Evolutionary conservation across 2,797 vertebrate species (phyloP), one percentile per base, ranked within the genome.

Genomic region (Eospalax fontanierii): DNA sequence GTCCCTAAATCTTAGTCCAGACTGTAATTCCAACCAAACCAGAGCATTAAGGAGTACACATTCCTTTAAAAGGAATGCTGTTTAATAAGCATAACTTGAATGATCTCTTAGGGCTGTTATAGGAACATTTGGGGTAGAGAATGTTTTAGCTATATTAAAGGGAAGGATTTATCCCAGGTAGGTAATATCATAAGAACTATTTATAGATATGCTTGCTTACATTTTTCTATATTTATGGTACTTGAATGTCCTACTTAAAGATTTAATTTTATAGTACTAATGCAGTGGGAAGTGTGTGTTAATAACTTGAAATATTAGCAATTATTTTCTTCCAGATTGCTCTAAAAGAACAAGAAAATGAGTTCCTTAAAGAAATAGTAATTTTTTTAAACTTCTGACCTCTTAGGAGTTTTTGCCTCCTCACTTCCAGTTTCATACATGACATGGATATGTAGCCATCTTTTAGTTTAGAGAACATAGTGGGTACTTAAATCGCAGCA

Each of bases 301-400:
- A 96, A 94, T 96, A 94, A 94, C 24, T 85, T 91, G 89, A 91
- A 85, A 88, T 92, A 87, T 68, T 92, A 86, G 35, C 71, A 94
- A 86, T 93, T 95, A 93, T 54, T 54, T 9, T 78, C 90, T 91
- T 95, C 91, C 61, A 87, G 70, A 87, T 91, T 94, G 12, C 63
- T 85, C 24, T 4, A 7, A n/a, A 88, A 94, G 80, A 92, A 80
- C 14, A 89, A 91, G 57, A 84, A n/a, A 89, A 78, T 12, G 16
- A 79, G 26, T 91, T 86, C 54, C 88, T 93, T 93, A 66, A 91
- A 91, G 26, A 92, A 88, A 28, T 78, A 88, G 95, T 66, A 76
- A 78, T 87, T 68, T 59, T 50, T 68, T 71, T 26, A 26, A 89
- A 43, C 2, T 91, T 57, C 33, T 75, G 19, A 83, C 95, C 14